Evolutionary conservation across 2,888 invertebrate genomes (phyloP).

Genomic region (Poecilobothrus nobilitatus): DNA sequence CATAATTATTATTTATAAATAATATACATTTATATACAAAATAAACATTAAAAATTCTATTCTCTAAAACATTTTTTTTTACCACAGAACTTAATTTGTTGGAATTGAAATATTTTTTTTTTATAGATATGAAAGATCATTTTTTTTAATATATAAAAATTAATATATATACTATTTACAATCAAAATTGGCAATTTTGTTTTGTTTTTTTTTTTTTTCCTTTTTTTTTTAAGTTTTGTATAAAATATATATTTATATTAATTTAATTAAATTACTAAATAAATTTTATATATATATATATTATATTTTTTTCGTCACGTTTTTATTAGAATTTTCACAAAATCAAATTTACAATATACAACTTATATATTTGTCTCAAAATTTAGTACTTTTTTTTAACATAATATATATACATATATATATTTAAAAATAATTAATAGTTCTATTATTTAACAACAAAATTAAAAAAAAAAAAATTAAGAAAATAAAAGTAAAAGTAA

Average conservation of each 20-base stretch:
- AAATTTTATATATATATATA: neutral
- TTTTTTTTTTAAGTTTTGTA: neutral
- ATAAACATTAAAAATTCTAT: too few relatives aligned
- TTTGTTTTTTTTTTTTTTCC: neutral
- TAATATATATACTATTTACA: too few relatives aligned
- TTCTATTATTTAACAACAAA: constrained; percentile 11
- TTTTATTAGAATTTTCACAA: constrained; percentile 1
- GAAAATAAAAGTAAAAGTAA: constrained; percentile 27
- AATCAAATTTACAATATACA: neutral
- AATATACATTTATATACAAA: too few relatives aligned
- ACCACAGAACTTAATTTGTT: too few relatives aligned
- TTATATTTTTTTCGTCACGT: neutral
- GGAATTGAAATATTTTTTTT: too few relatives aligned
- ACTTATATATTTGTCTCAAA: neutral
- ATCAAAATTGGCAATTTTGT: neutral
- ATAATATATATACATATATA: constrained; percentile 9
- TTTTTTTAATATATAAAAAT: too few relatives aligned
- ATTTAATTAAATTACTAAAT: neutral
- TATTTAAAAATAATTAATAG: constrained; percentile 14
- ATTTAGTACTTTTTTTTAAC: neutral
- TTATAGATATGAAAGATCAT: too few relatives aligned
- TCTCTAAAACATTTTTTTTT: too few relatives aligned
- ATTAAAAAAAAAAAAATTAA: constrained; percentile 17
- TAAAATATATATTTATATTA: neutral
- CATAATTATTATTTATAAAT: too few relatives aligned